Evolutionary conservation across 2,888 invertebrate species (phyloP).

Genomic region (Fragum fragum): DNA sequence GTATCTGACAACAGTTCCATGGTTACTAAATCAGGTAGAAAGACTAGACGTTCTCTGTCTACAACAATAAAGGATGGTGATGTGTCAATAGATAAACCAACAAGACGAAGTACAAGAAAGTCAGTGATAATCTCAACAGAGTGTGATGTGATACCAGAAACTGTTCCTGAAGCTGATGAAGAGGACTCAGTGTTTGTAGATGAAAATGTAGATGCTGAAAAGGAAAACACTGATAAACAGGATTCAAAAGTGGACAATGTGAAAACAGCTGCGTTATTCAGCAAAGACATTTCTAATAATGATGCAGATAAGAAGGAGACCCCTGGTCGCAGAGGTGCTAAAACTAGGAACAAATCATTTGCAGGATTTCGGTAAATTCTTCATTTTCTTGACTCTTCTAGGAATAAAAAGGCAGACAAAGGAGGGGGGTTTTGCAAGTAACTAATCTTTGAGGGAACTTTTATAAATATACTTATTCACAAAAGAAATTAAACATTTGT

Average conservation of each 20-base stretch:
- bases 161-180: conserved; percentile 17
- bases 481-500: too few species aligned
- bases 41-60: conserved; percentile 3
- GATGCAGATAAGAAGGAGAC: background rate
- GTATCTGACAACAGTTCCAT: background rate
- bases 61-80: background rate
- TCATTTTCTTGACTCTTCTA: too few species aligned
- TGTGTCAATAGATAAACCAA: background rate
- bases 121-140: conserved; percentile 20
- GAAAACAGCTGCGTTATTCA: background rate
- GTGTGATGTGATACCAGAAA: background rate
- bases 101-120: conserved; percentile 14
- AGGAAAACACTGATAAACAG: background rate
- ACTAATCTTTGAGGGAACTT: too few species aligned
- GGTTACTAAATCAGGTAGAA: background rate
- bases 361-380: conserved; percentile 20
- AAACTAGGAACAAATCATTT: conserved; percentile 17
- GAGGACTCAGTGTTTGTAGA: conserved; percentile 16
- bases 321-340: background rate
- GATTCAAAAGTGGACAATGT: background rate
- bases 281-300: background rate
- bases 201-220: background rate
- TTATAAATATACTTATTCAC: too few species aligned
- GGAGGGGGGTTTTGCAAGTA: too few species aligned
- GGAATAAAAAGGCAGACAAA: too few species aligned